Base-by-base conservation (phyloP, 2,797 vertebrate genomes). In the Spizella passerina region DNA sequence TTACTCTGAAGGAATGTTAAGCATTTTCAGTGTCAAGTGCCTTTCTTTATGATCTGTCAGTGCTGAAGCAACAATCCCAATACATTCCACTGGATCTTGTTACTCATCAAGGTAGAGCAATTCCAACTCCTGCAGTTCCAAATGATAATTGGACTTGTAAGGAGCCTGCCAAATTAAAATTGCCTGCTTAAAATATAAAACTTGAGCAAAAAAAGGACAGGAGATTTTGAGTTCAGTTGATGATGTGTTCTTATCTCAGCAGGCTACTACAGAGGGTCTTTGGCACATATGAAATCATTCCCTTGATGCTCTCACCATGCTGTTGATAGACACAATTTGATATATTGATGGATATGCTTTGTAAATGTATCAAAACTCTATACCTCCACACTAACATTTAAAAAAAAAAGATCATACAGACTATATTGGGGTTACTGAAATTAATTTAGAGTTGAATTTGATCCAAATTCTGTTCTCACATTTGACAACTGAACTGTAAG, bases 81-180 rank as follows among this genome's bases (percentile, higher is more conserved):
- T 7, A 73, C n/a, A 83, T 77, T 93, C 81, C 86, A 90, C 78
- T 53, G 75, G 93, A 93, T 95, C 93, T 82, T 91, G 27, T 66
- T 93, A 75, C 82, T 96, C 82, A 93, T 93, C 91, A 86, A 92
- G 29, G n/a, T 34, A 93, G 30, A 93, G 57, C 60, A 90, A 73
- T 80, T 36, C 34, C 34, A 57, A 50, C 50, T 44, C 50, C 65
- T 59, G 30, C 53, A 79, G 86, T 86, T 97, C 97, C 96, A 97
- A 97, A 94, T 66, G 38, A 75, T 97, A 97, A 97, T 96, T 97
- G 96, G 89, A 96, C 96, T 94, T 83, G 50, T 41, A 63, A 0
- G 0, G 68, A 76, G 46, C 23, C 66, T 96, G 97, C 97, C 98
- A 98, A 97, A 97, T 95, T 93, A 88, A 97, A 96, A 94, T 89